A percentile compares a stretch with the other conserved stretches of the same genome.
Conservation (phyloP, 2,113 vertebrate genomes). For the Acanthisitta chloris region DNA sequence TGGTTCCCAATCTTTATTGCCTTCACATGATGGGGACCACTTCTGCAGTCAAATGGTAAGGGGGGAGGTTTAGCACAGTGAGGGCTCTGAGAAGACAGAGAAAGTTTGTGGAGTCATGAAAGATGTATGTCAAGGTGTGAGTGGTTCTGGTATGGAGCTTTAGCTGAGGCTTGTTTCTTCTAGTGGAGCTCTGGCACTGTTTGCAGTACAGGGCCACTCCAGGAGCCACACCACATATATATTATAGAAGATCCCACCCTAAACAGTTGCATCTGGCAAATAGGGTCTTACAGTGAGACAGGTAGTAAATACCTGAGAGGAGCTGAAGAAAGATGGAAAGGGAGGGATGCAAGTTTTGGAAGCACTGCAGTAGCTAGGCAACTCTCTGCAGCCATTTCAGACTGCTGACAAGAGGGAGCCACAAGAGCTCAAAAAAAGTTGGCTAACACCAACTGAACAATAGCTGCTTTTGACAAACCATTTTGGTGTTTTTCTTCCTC, state of each 20-base stretch:
- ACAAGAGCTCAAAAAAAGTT: not conserved
- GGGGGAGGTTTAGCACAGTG: not conserved
- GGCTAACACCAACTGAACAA: not conserved
- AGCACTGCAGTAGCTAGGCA: not conserved
- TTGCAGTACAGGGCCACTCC: not conserved
- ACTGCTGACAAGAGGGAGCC: not conserved
- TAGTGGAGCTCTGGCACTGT: not conserved
- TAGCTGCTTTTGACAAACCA: not conserved
- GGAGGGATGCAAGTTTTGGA: not conserved
- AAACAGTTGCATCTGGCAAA: not conserved
- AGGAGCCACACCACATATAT: rapidly evolving
- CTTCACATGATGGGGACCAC: not conserved
- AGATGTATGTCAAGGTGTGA: not conserved
- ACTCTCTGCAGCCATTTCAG: not conserved
- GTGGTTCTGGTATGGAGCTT: rapidly evolving
- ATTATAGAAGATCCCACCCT: not conserved
- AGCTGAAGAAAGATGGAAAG: not conserved
- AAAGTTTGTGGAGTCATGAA: not conserved
- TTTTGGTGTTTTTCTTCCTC: not conserved
- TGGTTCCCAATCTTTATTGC: not conserved
- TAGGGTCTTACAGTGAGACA: rapidly evolving
- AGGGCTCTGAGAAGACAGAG: not conserved
- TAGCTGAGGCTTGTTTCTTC: not conserved
- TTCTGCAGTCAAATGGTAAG: not conserved
- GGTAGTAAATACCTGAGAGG: not conserved